phyloP scores from a whole-genome alignment of 1,140 invertebrate genomes.

The Trachymyrmex septentrionalis region DNA sequence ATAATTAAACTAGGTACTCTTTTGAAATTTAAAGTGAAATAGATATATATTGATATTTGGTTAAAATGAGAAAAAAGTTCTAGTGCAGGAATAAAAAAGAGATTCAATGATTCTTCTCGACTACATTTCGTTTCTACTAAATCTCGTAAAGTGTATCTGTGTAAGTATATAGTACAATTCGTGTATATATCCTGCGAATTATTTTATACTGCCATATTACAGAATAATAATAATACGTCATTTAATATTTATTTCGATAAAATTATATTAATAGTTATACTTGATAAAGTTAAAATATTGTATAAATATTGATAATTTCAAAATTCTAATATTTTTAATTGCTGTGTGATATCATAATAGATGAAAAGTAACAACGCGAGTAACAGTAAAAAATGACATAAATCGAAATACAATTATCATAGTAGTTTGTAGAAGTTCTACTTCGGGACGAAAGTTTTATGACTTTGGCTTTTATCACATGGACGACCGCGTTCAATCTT shows the following conservation, averaged over 20 bases:
- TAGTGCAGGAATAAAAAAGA: no score
- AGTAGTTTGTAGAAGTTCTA: not conserved
- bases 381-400: not conserved
- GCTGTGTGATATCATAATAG: not conserved
- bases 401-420: not conserved
- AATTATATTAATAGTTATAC: not conserved
- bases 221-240: slow-evolving; percentile 4
- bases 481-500: slow-evolving; percentile 26
- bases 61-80: no score
- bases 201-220: not conserved
- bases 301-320: not conserved
- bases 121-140: not conserved
- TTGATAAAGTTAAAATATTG: not conserved
- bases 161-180: no score
- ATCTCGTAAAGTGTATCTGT: not conserved
- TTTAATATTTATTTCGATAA: not conserved
- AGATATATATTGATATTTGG: no score
- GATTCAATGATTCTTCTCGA: not conserved
- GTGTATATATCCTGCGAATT: not conserved
- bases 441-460: slow-evolving; percentile 17
- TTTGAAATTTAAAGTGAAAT: no score
- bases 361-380: not conserved
- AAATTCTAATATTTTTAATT: not conserved
- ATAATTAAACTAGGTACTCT: no score
- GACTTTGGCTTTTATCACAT: slow-evolving; percentile 9